Percentiles rank a stretch among this genome's conserved stretches.
These are phyloP conservation scores for Lasioglossum morio DNA, from an alignment of 2,888 invertebrate species.

Conservation along the genomic window DNA sequence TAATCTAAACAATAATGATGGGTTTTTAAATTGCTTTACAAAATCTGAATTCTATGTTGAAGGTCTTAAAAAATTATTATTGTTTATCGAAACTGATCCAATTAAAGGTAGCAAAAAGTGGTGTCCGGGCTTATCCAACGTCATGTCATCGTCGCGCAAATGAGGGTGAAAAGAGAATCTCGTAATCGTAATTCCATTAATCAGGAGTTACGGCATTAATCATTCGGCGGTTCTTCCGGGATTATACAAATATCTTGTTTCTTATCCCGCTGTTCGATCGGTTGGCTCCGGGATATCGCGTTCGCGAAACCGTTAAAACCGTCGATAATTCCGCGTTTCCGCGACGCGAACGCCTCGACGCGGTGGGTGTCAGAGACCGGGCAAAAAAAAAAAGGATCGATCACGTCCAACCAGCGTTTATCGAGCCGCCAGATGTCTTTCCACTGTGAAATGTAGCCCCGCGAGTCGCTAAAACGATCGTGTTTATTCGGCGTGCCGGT, in stretches of 20 bases:
- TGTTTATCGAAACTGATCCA: too few species aligned
- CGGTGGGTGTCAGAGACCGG: conserved; percentile 36
- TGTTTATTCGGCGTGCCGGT: conserved; percentile 48
- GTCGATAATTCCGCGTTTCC: conserved; percentile 24
- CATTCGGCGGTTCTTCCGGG: neutral
- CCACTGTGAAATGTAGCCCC: conserved; percentile 58
- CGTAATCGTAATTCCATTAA: neutral
- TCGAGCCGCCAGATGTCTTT: conserved; percentile 55
- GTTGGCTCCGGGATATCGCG: neutral
- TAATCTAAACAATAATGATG: too few species aligned
- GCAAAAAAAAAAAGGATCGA: conserved; percentile 51
- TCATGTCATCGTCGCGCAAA: neutral
- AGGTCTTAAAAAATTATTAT: too few species aligned
- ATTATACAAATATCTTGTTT: neutral
- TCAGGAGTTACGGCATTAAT: neutral
- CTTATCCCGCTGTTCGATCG: neutral
- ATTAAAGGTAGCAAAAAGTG: too few species aligned
- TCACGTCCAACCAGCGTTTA: conserved; percentile 49
- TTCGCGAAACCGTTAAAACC: conserved; percentile 13
- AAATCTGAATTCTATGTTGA: too few species aligned
- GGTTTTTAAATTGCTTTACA: too few species aligned
- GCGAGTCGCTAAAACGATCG: conserved; percentile 47
- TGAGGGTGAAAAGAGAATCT: neutral
- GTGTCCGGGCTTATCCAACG: neutral
- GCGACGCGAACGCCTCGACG: neutral